Evolutionary conservation across 1,140 invertebrate genomes (phyloP), one percentile per base, ranked within the genome.

Genomic region (Leptinotarsa undecemlineata): DNA sequence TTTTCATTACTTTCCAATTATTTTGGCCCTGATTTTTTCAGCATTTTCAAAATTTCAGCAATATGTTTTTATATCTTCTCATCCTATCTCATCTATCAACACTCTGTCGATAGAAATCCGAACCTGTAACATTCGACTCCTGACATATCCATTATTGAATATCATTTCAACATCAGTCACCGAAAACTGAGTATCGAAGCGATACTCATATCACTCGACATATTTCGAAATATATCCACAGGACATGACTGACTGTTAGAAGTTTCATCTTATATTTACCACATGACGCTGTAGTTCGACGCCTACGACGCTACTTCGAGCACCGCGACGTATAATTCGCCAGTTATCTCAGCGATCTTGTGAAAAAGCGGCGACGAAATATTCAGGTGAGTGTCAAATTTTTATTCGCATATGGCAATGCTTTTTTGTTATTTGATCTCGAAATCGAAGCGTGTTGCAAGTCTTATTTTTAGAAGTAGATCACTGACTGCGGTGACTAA

Each of bases 341-440:
- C 71, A 82, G 81, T 82, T 81, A 79, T 81, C 72, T 74, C 81
- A 76, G 78, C 81, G 81, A 82, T 82, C 77, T 74, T 77, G 77
- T 76, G 51, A 77, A 82, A 81, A 82, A 81, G 81, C 80, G 81
- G 80, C 77, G 80, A 78, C 81, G 81, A 80, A 81, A 71, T 75
- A 70, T 74, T 75, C 78, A 80, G 79, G 79, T 80, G 80, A 77
- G 15, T 23, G 69, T 74, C 68, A 72, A 68, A 33, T 48, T 71
- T 57, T 69, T 68, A 69, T 26, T 68, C 62, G n/a, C 48, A 66
- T 42, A 66, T 61, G 42, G 26, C 26, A 19, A 71, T 75, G 51
- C 62, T 69, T 64, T 66, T 74, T 72, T 77, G 72, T 72, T 48
- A 66, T 74, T 20, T 62, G 51, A 19, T 17, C 15, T 57, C 14